phyloP scores from a whole-genome alignment of 2,888 invertebrate genomes.

The Suillia variegata region DNA sequence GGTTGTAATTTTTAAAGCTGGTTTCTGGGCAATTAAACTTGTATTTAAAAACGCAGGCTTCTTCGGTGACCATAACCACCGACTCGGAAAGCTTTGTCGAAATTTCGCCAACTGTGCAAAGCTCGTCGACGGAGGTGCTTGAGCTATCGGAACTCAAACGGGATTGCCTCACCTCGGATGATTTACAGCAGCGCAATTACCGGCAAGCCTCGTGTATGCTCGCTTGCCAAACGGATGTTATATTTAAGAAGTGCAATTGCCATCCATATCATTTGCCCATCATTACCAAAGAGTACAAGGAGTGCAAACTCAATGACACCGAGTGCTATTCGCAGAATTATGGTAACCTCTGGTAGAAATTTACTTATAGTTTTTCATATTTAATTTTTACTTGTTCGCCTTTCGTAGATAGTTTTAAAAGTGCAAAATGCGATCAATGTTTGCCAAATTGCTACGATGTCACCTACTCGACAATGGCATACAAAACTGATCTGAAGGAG shows the following conservation, averaged over 20 bases:
- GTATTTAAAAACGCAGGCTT: no score
- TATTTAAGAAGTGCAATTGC: conserved; percentile 53
- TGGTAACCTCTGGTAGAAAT: conserved; percentile 40
- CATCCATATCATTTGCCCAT: conserved; percentile 57
- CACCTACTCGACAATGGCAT: conserved; percentile 54
- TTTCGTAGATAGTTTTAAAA: conserved; percentile 51
- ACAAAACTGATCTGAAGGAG: conserved; percentile 51
- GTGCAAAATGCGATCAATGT: conserved; percentile 54
- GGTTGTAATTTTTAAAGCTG: no score
- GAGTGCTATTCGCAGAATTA: conserved; percentile 52
- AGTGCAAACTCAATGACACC: conserved; percentile 55
- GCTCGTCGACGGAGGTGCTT: conserved; percentile 54
- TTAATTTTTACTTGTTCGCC: background rate
- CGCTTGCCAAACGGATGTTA: conserved; percentile 50
- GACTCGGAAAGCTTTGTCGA: conserved; percentile 58
- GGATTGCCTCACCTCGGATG: conserved; percentile 56
- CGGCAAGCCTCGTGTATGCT: conserved; percentile 56
- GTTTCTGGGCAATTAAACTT: no score
- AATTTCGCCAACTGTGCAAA: conserved; percentile 55
- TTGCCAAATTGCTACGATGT: conserved; percentile 60
- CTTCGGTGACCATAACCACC: conserved; percentile 45
- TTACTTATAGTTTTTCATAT: background rate
- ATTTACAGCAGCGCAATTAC: conserved; percentile 49
- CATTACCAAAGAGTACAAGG: conserved; percentile 39
- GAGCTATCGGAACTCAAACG: conserved; percentile 52